Percentiles rank a stretch among this genome's conserved stretches.
phyloP scores from a whole-genome alignment of 1,140 invertebrate genomes.

The Melipona quadrifasciata region DNA sequence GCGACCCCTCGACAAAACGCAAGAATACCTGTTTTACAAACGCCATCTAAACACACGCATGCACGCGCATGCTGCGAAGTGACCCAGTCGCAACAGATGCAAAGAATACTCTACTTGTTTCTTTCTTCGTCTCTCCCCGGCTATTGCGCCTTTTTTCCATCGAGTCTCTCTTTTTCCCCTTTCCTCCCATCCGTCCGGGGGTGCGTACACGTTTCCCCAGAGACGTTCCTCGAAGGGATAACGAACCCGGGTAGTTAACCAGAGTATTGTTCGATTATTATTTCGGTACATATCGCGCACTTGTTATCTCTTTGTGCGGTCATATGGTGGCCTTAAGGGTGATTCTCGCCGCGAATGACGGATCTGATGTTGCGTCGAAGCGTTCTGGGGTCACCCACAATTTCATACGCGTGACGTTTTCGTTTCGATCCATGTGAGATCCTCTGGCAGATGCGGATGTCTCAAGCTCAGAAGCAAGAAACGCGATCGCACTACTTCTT shows the following conservation, averaged over 20 bases:
- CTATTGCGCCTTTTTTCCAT: slow-evolving; percentile 14
- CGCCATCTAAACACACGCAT: slow-evolving; percentile 17
- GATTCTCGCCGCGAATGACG: slow-evolving; percentile 23
- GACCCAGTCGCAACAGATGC: slow-evolving; percentile 69
- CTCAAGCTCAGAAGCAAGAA: no score
- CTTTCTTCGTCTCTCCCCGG: slow-evolving; percentile 10
- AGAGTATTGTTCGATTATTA: slow-evolving; percentile 82
- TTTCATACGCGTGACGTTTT: no score
- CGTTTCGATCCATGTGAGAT: neutral
- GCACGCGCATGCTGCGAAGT: neutral
- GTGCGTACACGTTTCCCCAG: slow-evolving; percentile 43
- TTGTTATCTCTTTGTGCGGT: slow-evolving; percentile 80
- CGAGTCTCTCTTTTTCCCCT: slow-evolving; percentile 40
- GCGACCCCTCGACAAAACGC: slow-evolving; percentile 41
- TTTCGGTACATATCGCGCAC: slow-evolving; percentile 82
- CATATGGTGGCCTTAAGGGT: slow-evolving; percentile 70
- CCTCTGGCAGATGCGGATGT: no score
- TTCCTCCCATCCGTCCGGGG: neutral
- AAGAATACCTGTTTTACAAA: slow-evolving; percentile 62
- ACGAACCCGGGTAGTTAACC: slow-evolving; percentile 77
- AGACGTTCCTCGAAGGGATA: slow-evolving; percentile 55
- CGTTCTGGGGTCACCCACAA: neutral
- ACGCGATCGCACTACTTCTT: no score
- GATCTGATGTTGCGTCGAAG: neutral
- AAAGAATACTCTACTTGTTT: slow-evolving; percentile 31